Evolutionary conservation across 2,888 invertebrate genomes (phyloP).

Genomic region (Homarus gammarus): DNA sequence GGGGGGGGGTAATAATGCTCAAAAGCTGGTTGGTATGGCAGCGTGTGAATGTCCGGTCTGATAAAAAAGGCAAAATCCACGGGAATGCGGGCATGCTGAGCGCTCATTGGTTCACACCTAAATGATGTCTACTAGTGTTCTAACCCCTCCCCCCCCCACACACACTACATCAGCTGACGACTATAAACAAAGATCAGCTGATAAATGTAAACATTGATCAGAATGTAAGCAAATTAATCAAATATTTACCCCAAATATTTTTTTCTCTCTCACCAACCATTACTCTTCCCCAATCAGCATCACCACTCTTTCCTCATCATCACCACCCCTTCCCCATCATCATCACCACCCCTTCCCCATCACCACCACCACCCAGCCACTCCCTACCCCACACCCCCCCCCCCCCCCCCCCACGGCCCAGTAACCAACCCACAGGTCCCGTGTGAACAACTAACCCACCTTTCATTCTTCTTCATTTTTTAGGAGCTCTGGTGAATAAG

Average conservation of each 20-base stretch:
- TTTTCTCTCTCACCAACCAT: too few relatives aligned
- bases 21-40: too few relatives aligned
- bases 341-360: not conserved
- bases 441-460: constrained; percentile 54
- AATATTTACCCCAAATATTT: too few relatives aligned
- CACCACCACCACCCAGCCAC: not conserved
- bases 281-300: not conserved
- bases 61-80: too few relatives aligned
- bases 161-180: not conserved
- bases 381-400: not conserved
- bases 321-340: not conserved
- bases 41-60: too few relatives aligned
- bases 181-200: not conserved
- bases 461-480: constrained; percentile 67
- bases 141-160: constrained; percentile 2
- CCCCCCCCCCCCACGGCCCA: not conserved
- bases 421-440: constrained; percentile 26
- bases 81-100: too few relatives aligned
- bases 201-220: not conserved
- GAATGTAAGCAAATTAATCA: not conserved
- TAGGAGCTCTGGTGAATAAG: constrained; percentile 57
- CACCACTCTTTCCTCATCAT: not conserved
- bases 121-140: too few relatives aligned
- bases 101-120: too few relatives aligned
- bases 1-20: too few relatives aligned